Percentiles rank a stretch among this genome's conserved stretches.
phyloP scores from a whole-genome alignment of 1,140 invertebrate species.

The Glossosoma conforme region DNA sequence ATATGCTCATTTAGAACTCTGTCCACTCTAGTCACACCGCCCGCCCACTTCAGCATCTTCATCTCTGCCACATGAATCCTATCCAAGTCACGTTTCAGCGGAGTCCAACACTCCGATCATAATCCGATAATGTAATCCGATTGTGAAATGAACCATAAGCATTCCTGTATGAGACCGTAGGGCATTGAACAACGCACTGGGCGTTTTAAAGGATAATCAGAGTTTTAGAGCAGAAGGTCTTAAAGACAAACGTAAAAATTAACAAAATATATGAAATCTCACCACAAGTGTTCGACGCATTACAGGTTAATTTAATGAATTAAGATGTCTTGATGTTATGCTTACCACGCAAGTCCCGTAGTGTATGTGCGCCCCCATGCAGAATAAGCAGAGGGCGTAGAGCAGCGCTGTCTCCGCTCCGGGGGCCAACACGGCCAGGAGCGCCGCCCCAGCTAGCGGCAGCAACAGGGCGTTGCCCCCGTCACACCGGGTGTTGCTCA shows the following conservation, averaged over 20 bases:
- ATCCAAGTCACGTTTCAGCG: too few species aligned
- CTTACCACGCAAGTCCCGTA: slow-evolving; percentile 86
- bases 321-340: slow-evolving; percentile 2
- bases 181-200: neutral
- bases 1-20: too few species aligned
- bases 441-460: slow-evolving; percentile 55
- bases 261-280: neutral
- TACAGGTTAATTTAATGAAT: neutral
- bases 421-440: slow-evolving; percentile 55
- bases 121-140: too few species aligned
- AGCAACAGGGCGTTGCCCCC: slow-evolving; percentile 76
- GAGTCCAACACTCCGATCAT: too few species aligned
- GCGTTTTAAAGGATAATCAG: neutral
- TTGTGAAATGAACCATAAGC: too few species aligned
- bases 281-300: neutral
- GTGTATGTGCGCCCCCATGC: slow-evolving; percentile 77
- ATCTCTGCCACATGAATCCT: too few species aligned
- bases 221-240: neutral
- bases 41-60: too few species aligned
- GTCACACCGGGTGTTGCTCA: slow-evolving; percentile 87
- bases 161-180: too few species aligned
- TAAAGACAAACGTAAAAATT: neutral
- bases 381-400: slow-evolving; percentile 66
- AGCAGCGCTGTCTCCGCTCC: slow-evolving; percentile 64
- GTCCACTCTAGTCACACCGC: too few species aligned